Conservation (phyloP, 2,113 vertebrate species). For the Bubo blakistoni region DNA sequence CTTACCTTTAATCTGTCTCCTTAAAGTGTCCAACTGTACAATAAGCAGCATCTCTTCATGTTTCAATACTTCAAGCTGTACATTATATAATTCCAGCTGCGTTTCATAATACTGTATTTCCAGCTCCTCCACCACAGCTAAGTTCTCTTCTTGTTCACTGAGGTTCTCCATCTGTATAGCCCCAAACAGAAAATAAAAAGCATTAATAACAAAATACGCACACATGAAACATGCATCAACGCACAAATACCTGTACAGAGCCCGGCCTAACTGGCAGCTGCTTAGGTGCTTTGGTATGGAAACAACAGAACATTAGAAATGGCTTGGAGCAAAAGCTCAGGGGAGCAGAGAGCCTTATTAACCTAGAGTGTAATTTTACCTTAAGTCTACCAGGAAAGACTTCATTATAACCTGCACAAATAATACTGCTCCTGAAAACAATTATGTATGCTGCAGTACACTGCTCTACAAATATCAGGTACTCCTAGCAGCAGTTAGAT, state of each 20-base stretch:
- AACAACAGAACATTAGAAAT: neutral
- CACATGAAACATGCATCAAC: neutral
- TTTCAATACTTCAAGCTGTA: slow-evolving; percentile 89
- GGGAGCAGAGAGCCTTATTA: neutral
- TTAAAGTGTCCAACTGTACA: slow-evolving; percentile 83
- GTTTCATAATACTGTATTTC: slow-evolving; percentile 92
- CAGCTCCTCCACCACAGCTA: slow-evolving; percentile 77
- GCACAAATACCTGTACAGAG: neutral
- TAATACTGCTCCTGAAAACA: neutral
- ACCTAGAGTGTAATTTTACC: neutral
- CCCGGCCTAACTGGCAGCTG: neutral
- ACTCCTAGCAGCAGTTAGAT: neutral
- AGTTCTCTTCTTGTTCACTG: slow-evolving; percentile 62
- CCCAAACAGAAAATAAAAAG: neutral
- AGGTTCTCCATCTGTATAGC: slow-evolving; percentile 78
- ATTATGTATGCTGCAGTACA: neutral
- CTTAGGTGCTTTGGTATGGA: neutral
- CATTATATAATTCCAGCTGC: slow-evolving; percentile 89
- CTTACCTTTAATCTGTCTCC: slow-evolving; percentile 89
- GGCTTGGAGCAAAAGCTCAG: neutral
- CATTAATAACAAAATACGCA: neutral
- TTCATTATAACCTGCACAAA: neutral
- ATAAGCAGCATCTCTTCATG: slow-evolving; percentile 90
- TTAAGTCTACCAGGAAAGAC: neutral
- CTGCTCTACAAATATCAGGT: neutral